Evolutionary conservation across 2,113 vertebrate genomes (phyloP), one percentile per base, ranked within the genome.

Genomic region (Rhynchopsitta pachyrhyncha): DNA sequence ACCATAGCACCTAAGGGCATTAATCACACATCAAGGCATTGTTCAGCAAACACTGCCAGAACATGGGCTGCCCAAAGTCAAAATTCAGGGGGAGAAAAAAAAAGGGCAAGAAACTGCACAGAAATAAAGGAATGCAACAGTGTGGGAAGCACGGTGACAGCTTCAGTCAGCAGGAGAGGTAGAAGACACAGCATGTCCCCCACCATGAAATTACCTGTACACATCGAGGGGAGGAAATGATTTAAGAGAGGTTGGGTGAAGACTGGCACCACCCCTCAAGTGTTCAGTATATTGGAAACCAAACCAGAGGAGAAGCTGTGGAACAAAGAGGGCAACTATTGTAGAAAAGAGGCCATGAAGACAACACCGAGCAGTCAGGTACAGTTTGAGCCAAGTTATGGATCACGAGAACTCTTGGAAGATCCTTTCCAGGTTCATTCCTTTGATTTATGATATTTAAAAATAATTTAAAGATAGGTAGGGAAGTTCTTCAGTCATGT

Each of bases 1-100:
- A 95, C 93, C 77, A 76, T n/a, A 89, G 77, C 83, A 92, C 95
- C 96, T 95, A 47, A 75, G 74, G 95, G 91, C 86, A 95, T 95
- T 96, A 95, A 95, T 93, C 74, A 53, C 94, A 87, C 49, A 92
- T 85, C 68, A 82, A 82, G 90, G 67, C 82, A 92, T 27, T 3
- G 0, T 80, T 94, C 92, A 88, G 92, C 89, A 93, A 95, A 91
- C 83, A 50, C 41, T 64, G 44, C 73, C 73, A 82, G 91, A 92
- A 35, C 55, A 69, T 0, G 0, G 46, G 10, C 83, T 86, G 76
- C 49, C 79, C 46, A 83, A 86, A 92, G 85, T 86, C 41, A 77
- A 81, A 95, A 90, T 67, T 75, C 75, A 77, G 68, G 50, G 46
- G 68, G 69, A 77, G 79, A 44, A 44, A 79, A 52, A 89, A 64